These are phyloP conservation scores for Drosophila maculinotata DNA, from an alignment of 2,888 invertebrate species.

Conservation along the genomic window DNA sequence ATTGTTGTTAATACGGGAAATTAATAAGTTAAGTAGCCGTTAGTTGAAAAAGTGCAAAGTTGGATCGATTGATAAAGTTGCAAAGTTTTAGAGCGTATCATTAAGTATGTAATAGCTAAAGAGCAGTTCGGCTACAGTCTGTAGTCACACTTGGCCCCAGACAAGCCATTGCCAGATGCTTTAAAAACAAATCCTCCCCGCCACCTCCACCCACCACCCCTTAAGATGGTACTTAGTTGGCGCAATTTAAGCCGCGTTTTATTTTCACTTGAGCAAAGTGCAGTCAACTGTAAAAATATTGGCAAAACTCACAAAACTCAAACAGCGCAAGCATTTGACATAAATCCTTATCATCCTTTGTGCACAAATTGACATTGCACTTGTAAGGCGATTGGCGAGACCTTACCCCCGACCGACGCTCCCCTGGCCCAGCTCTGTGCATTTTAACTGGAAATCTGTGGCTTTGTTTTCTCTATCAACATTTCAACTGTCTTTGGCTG, in stretches of 20 bases:
- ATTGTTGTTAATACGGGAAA: conserved; percentile 67
- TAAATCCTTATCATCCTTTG: conserved; percentile 80
- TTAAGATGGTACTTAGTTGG: no score
- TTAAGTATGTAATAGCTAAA: conserved; percentile 22
- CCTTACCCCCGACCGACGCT: conserved; percentile 14
- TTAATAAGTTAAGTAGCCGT: conserved; percentile 72
- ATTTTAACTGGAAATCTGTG: conserved; percentile 23
- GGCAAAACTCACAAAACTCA: conserved; percentile 65
- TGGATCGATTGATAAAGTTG: conserved; percentile 38
- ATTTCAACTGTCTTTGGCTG: conserved; percentile 18
- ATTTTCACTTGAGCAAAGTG: conserved; percentile 61
- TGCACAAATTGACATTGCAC: conserved; percentile 80
- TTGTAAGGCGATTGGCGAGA: conserved; percentile 75
- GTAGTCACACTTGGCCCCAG: background rate
- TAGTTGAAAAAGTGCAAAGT: conserved; percentile 64
- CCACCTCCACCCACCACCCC: background rate
- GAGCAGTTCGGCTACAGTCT: background rate
- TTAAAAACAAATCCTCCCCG: conserved; percentile 1
- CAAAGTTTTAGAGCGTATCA: conserved; percentile 34
- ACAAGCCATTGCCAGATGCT: background rate
- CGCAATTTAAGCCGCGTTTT: conserved; percentile 33
- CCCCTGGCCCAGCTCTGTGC: conserved; percentile 3
- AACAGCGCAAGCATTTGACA: conserved; percentile 72
- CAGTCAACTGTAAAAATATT: conserved; percentile 73
- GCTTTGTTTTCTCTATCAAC: conserved; percentile 33